Conservation (phyloP, 2,888 invertebrate species). For the Argynnis bischoffii region DNA sequence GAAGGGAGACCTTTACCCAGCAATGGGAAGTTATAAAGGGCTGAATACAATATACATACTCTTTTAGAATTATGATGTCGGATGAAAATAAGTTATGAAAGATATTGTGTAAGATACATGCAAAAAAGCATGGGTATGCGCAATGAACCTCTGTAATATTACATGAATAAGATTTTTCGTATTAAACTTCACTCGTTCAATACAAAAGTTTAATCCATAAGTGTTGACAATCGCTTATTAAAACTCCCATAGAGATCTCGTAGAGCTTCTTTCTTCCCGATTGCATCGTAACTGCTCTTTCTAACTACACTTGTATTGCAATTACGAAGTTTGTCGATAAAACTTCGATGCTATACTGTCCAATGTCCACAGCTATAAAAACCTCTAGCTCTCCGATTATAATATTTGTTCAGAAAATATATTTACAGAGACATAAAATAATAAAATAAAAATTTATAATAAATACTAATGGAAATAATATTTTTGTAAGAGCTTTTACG, state of each 20-base stretch:
- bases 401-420: no score
- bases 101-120: no score
- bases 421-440: no score
- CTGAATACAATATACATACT: no score
- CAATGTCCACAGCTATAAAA: constrained; percentile 2
- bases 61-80: no score
- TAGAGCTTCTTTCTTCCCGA: constrained; percentile 11
- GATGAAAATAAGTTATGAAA: no score
- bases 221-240: constrained; percentile 20
- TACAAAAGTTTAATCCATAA: constrained; percentile 6
- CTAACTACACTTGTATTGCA: constrained; percentile 21
- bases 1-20: no score
- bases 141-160: neutral
- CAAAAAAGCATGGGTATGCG: no score
- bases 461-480: no score
- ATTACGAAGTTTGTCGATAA: constrained; percentile 16
- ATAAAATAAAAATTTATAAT: no score
- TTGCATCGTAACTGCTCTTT: constrained; percentile 22
- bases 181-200: neutral
- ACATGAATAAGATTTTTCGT: neutral
- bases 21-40: no score
- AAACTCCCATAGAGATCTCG: constrained; percentile 6
- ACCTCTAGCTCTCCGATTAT: neutral
- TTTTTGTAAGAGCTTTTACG: no score
- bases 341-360: constrained; percentile 9